Percentiles rank a stretch among this genome's conserved stretches.
These are phyloP conservation scores for Tetraneura akinire DNA, from an alignment of 1,140 invertebrate species.

Conservation along the genomic window DNA sequence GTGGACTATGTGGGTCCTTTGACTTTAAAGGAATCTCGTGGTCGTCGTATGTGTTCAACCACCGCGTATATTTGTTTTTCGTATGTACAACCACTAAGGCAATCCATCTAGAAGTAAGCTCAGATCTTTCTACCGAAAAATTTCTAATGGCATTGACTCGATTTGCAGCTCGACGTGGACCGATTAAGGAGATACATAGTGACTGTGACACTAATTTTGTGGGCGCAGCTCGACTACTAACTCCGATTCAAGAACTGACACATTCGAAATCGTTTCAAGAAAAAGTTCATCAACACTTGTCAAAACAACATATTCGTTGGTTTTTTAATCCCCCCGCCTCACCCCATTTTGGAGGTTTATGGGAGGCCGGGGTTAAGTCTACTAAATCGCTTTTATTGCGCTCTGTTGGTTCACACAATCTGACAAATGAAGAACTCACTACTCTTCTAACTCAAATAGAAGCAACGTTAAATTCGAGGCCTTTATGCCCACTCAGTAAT, in stretches of 20 bases:
- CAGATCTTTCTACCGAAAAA: conserved; percentile 57
- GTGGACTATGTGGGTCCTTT: conserved; percentile 34
- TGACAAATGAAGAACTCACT: conserved; percentile 54
- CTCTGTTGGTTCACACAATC: background rate
- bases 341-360: conserved; percentile 57
- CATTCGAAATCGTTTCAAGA: background rate
- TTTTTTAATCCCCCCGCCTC: conserved; percentile 56
- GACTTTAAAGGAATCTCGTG: background rate
- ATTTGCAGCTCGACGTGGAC: conserved; percentile 55
- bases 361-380: too few relatives aligned
- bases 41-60: too few relatives aligned
- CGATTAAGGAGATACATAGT: background rate
- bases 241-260: background rate
- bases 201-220: background rate
- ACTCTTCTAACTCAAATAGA: conserved; percentile 56
- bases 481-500: conserved; percentile 57
- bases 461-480: conserved; percentile 57
- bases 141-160: conserved; percentile 59
- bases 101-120: conserved; percentile 60
- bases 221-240: background rate
- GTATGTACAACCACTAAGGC: conserved; percentile 59
- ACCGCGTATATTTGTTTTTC: conserved; percentile 59
- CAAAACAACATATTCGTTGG: conserved; percentile 54
- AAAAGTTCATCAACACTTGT: background rate
- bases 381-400: conserved; percentile 54